phyloP scores from a whole-genome alignment of 2,888 invertebrate genomes.

The Andrena bicolor region DNA sequence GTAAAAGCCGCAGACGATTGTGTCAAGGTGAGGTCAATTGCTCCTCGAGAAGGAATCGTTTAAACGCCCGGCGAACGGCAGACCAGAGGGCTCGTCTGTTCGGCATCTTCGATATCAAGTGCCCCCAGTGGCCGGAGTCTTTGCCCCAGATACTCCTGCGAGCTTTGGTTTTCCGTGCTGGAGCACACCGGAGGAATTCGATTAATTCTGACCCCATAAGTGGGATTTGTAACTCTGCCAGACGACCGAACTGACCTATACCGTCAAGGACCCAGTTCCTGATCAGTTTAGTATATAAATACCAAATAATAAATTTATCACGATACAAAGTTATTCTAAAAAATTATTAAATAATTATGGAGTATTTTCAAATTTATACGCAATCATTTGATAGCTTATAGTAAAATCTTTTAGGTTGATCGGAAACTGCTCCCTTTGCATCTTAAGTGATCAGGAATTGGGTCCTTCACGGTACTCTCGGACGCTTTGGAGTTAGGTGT shows the following conservation, averaged over 20 bases:
- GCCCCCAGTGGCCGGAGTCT: background rate
- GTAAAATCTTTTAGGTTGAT: too few relatives aligned
- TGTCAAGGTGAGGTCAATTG: constrained; percentile 60
- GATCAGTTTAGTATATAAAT: too few relatives aligned
- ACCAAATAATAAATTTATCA: too few relatives aligned
- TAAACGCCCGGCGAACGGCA: background rate
- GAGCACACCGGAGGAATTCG: constrained; percentile 7
- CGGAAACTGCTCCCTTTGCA: too few relatives aligned
- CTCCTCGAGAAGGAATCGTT: constrained; percentile 32
- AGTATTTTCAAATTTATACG: too few relatives aligned
- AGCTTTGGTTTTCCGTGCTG: background rate
- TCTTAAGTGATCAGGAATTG: too few relatives aligned
- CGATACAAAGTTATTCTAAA: too few relatives aligned
- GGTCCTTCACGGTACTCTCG: too few relatives aligned
- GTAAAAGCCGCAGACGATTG: constrained; percentile 41
- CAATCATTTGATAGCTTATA: too few relatives aligned
- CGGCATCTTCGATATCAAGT: constrained; percentile 5
- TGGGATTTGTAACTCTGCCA: constrained; percentile 17
- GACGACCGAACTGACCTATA: constrained; percentile 14
- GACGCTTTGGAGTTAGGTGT: background rate
- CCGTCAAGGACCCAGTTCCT: too few relatives aligned
- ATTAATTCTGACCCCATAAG: constrained; percentile 21
- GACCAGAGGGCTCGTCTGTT: background rate
- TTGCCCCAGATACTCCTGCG: background rate
- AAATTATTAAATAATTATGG: too few relatives aligned